These are phyloP conservation scores for Zeuzera pyrina DNA, from an alignment of 2,888 invertebrate genomes.

Conservation along the genomic window DNA sequence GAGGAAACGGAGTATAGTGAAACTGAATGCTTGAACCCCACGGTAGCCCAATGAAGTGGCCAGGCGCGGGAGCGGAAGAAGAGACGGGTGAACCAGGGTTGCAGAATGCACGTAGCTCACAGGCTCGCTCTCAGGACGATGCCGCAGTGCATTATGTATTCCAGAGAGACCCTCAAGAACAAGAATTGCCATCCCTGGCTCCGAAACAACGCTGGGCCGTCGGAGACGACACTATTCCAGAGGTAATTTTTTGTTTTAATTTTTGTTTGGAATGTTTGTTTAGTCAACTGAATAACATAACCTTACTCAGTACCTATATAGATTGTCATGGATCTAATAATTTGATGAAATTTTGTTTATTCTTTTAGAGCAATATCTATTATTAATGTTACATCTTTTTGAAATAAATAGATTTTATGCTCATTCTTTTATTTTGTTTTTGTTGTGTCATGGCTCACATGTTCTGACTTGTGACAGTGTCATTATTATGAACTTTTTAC, in stretches of 20 bases:
- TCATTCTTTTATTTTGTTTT: too few species aligned
- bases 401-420: too few species aligned
- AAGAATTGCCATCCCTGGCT: slow-evolving; percentile 82
- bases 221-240: slow-evolving; percentile 90
- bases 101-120: slow-evolving; percentile 77
- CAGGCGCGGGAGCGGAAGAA: slow-evolving; percentile 80
- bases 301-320: too few species aligned
- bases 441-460: too few species aligned
- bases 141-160: slow-evolving; percentile 95
- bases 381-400: too few species aligned
- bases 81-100: slow-evolving; percentile 67
- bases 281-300: not conserved
- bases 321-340: too few species aligned
- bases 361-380: too few species aligned
- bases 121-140: slow-evolving; percentile 88
- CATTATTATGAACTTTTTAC: too few species aligned
- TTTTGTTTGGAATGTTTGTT: too few species aligned
- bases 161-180: slow-evolving; percentile 86
- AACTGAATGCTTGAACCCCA: slow-evolving; percentile 73
- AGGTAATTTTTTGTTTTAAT: slow-evolving; percentile 78
- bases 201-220: slow-evolving; percentile 90
- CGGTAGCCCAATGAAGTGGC: slow-evolving; percentile 84
- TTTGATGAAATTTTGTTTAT: too few species aligned
- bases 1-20: slow-evolving; percentile 44
- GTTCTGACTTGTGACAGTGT: too few species aligned